These are phyloP conservation scores for Chesias legatella DNA, from an alignment of 2,888 invertebrate species.

Conservation along the genomic window DNA sequence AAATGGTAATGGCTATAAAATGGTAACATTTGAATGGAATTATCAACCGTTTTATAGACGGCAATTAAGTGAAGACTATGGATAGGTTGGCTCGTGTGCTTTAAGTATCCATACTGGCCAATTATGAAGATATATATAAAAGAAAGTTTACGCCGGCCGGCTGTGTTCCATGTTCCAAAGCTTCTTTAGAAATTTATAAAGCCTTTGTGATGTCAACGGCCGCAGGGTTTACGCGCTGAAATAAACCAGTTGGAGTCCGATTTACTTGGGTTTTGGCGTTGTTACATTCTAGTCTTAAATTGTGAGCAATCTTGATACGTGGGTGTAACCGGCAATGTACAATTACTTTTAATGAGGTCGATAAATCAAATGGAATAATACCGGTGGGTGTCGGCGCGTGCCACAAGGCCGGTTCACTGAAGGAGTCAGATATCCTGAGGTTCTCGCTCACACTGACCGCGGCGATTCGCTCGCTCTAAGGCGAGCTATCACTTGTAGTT, in stretches of 20 bases:
- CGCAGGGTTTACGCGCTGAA: slow-evolving; percentile 31
- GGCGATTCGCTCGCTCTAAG: slow-evolving; percentile 42
- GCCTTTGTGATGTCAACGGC: slow-evolving; percentile 32
- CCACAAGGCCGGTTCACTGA: slow-evolving; percentile 72
- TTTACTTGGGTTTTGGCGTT: slow-evolving; percentile 37
- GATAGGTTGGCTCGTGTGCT: slow-evolving; percentile 11
- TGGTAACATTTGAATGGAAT: slow-evolving; percentile 35
- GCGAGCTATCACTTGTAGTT: slow-evolving; percentile 49
- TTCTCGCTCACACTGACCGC: slow-evolving; percentile 51
- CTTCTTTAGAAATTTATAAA: slow-evolving; percentile 30
- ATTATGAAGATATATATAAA: too few relatives aligned
- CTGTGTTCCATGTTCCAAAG: slow-evolving; percentile 26
- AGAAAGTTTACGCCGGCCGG: slow-evolving; percentile 2
- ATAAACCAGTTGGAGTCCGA: slow-evolving; percentile 37
- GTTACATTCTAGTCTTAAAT: slow-evolving; percentile 41
- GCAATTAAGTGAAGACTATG: slow-evolving; percentile 37
- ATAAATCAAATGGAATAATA: slow-evolving; percentile 63
- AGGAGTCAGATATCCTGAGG: slow-evolving; percentile 56
- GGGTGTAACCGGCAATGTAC: slow-evolving; percentile 42
- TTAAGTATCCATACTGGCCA: neutral
- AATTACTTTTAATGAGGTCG: slow-evolving; percentile 53
- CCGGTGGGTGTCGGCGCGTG: slow-evolving; percentile 62
- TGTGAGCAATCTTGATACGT: slow-evolving; percentile 29
- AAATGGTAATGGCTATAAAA: slow-evolving; percentile 25
- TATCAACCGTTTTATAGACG: slow-evolving; percentile 39